These are phyloP conservation scores for Zaprionus inermis DNA, from an alignment of 1,140 invertebrate species.

Conservation along the genomic window DNA sequence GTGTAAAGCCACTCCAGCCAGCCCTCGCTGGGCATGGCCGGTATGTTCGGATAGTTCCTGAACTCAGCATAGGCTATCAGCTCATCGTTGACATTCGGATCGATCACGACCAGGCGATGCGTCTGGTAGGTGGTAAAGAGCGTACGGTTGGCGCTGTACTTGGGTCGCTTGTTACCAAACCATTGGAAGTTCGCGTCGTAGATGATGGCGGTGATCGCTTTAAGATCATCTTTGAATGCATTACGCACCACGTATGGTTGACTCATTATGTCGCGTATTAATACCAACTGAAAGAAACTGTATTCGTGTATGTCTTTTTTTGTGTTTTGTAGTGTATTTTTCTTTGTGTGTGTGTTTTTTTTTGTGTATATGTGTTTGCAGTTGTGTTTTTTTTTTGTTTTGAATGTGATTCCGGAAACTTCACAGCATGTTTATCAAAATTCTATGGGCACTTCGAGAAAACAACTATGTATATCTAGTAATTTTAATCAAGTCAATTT, in stretches of 20 bases:
- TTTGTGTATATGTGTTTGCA: neutral
- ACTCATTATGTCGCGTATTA: slow-evolving; percentile 9
- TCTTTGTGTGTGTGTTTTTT: slow-evolving; percentile 3
- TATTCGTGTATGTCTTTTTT: slow-evolving; percentile 6
- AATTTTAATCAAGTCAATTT: too few relatives aligned
- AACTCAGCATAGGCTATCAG: slow-evolving; percentile 70
- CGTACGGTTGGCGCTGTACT: slow-evolving; percentile 7
- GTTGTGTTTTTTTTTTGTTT: slow-evolving; percentile 21
- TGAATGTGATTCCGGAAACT: neutral
- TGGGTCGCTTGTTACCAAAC: slow-evolving; percentile 61
- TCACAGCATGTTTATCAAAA: neutral
- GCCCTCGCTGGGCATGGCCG: slow-evolving; percentile 50
- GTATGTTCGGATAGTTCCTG: slow-evolving; percentile 59
- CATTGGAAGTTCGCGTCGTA: slow-evolving; percentile 30
- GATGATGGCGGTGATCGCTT: slow-evolving; percentile 19
- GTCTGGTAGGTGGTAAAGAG: slow-evolving; percentile 58
- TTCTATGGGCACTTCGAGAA: neutral
- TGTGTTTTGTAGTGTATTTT: neutral
- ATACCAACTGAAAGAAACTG: slow-evolving; percentile 10
- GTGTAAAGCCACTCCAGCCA: slow-evolving; percentile 63
- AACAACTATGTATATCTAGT: too few relatives aligned
- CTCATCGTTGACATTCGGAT: neutral
- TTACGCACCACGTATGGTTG: slow-evolving; percentile 34
- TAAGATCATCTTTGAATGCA: slow-evolving; percentile 35
- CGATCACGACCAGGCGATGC: slow-evolving; percentile 43